phyloP scores from a whole-genome alignment of 2,797 vertebrate species.

The Amazona finschi region DNA sequence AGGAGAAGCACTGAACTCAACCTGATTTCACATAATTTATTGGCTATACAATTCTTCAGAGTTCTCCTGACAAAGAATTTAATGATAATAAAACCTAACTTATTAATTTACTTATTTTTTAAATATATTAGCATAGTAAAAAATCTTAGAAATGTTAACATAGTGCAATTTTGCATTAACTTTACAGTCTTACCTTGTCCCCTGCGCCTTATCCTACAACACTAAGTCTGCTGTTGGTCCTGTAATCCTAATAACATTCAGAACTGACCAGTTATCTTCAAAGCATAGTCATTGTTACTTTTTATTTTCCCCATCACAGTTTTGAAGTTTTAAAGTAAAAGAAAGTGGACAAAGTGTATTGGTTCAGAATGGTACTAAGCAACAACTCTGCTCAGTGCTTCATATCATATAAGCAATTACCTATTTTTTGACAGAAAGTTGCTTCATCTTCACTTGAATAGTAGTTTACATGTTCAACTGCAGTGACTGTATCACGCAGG shows the following conservation, averaged over 20 bases:
- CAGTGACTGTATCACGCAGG: background rate
- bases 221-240: background rate
- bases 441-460: background rate
- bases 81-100: background rate
- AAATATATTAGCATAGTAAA: background rate
- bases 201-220: background rate
- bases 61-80: background rate
- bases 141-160: background rate
- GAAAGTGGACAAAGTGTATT: background rate
- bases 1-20: background rate
- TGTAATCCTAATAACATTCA: background rate
- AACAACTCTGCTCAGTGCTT: background rate
- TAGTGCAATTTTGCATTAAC: background rate
- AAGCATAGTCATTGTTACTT: background rate
- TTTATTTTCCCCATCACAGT: background rate
- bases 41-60: background rate
- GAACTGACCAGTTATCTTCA: background rate
- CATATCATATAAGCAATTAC: background rate
- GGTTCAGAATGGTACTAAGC: background rate
- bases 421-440: background rate
- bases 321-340: background rate
- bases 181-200: background rate
- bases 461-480: background rate
- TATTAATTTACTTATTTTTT: background rate
- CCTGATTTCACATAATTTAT: background rate